Evolutionary conservation across 2,113 vertebrate genomes (phyloP), one percentile per base, ranked within the genome.

Genomic region (Chamaetylas fuelleborni): DNA sequence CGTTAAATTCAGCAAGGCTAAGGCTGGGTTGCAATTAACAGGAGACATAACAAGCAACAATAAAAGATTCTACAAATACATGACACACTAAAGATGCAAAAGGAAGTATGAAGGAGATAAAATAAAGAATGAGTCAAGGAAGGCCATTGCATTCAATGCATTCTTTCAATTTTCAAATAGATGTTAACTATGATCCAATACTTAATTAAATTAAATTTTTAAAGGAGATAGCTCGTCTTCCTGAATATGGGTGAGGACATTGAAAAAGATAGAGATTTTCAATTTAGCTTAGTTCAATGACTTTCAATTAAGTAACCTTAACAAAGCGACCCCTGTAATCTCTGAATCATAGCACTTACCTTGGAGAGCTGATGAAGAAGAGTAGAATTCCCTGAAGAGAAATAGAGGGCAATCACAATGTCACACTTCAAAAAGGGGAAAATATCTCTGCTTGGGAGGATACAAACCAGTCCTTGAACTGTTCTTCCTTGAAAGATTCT

Each of bases 301-400:
- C 70, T 91, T 93, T 93, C 82, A 73, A 77, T 93, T 72, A 90
- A 88, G 62, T 83, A 53, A 43, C 61, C 24, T 86, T 90, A 67
- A 78, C n/a, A 90, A 88, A 83, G 40, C 2, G 0, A 65, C 45
- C 12, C 22, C 16, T 4, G 28, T 86, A 94, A 91, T 88, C 86
- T 94, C 62, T 92, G 83, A 95, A 91, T 92, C 67, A 73, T 42
- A 57, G 50, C 31, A 48, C 80, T 88, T 90, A 48, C 43, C 43
- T 84, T 48, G 50, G 62, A 72, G 62, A 86, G 28, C 0, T 69
- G 50, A 56, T 70, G 45, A 81, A 91, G 86, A 43, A 86, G 61
- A 72, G 31, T 18, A 80, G 62, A 79, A 95, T 83, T 80, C 62
- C 54, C 93, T 36, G 54, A 83, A 76, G 66, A 90, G 48, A 80